Conservation (phyloP, 2,888 invertebrate species). For the Hymenopus coronatus region DNA sequence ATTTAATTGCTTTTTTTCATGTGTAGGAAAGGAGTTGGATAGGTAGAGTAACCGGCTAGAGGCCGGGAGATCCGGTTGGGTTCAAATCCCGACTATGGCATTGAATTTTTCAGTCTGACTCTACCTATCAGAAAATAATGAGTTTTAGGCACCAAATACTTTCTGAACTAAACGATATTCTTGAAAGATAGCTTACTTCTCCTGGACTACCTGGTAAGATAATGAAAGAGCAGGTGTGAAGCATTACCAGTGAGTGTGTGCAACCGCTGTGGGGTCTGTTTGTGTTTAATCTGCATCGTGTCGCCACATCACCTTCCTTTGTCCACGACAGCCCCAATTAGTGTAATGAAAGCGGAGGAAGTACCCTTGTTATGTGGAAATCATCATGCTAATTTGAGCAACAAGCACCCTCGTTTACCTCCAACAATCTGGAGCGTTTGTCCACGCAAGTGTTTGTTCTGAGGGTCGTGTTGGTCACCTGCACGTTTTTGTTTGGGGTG, state of each 20-base stretch:
- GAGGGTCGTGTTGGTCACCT: no score
- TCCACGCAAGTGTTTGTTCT: background rate
- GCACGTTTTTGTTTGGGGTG: no score
- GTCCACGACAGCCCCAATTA: background rate
- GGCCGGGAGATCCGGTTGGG: no score
- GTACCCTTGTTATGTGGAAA: background rate
- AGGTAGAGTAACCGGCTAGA: no score
- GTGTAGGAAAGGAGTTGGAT: no score
- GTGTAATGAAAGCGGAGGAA: background rate
- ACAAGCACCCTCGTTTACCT: background rate
- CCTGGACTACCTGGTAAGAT: background rate
- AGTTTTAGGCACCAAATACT: no score
- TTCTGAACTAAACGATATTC: no score
- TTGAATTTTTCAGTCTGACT: no score
- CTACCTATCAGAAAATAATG: no score
- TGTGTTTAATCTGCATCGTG: background rate
- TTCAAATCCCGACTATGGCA: no score
- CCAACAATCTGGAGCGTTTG: background rate
- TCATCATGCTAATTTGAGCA: background rate
- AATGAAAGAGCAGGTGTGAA: background rate
- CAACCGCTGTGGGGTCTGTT: background rate
- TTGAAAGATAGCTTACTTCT: background rate
- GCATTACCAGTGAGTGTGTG: background rate
- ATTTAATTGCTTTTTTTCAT: no score
- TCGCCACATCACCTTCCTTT: background rate